These are phyloP conservation scores for Tachuris rubrigastra DNA, from an alignment of 2,113 vertebrate species.

Conservation along the genomic window DNA sequence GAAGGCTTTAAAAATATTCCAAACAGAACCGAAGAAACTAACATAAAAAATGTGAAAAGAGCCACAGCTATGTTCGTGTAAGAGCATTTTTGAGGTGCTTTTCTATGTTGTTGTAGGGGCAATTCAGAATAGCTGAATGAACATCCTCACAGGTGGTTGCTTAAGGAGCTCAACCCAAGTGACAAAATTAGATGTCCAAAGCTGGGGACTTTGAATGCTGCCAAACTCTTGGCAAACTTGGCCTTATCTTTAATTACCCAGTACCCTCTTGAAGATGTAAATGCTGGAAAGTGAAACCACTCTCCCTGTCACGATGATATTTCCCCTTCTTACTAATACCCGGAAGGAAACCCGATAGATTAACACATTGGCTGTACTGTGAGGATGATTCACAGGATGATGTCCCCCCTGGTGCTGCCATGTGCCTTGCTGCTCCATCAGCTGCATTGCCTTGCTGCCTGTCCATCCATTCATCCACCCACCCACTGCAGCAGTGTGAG, in stretches of 20 bases:
- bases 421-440: not conserved
- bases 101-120: not conserved
- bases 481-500: not conserved
- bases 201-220: not conserved
- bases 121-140: not conserved
- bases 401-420: not conserved
- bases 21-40: not conserved
- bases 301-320: not conserved
- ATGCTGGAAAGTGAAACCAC: not conserved
- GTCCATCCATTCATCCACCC: not conserved
- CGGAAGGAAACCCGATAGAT: not conserved
- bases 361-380: not conserved
- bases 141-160: not conserved
- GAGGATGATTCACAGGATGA: not conserved
- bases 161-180: not conserved
- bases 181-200: not conserved
- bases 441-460: not conserved
- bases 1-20: not conserved
- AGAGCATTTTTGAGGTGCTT: not conserved
- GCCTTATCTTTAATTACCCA: not conserved
- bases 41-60: not conserved
- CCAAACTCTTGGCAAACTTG: not conserved
- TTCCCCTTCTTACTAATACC: not conserved
- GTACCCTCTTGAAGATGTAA: not conserved
- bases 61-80: not conserved